phyloP scores from a whole-genome alignment of 1,140 invertebrate species.

The Idris sp. region DNA sequence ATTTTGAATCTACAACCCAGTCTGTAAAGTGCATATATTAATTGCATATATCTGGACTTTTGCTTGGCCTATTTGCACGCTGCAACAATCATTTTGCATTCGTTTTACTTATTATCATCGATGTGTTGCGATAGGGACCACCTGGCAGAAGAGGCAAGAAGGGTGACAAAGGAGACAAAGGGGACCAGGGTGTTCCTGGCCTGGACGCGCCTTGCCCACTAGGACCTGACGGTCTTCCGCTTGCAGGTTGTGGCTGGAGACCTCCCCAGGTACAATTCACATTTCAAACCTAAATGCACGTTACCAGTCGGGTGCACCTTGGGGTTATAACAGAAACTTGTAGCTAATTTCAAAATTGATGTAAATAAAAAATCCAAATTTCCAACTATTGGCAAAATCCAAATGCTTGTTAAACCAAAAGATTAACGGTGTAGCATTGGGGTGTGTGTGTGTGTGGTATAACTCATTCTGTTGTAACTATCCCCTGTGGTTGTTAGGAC shows the following conservation, averaged over 20 bases:
- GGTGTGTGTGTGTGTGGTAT: constrained; percentile 59
- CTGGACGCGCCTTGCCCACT: constrained; percentile 97
- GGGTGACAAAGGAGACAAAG: constrained; percentile 94
- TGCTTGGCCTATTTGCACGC: constrained; percentile 75
- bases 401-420: constrained; percentile 13
- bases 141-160: constrained; percentile 92
- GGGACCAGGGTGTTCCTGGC: constrained; percentile 96
- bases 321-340: no score
- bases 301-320: no score
- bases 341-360: no score
- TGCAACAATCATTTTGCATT: constrained; percentile 21
- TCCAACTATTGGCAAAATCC: constrained; percentile 4
- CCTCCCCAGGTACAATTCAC: constrained; percentile 84
- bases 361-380: neutral
- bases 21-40: constrained; percentile 37
- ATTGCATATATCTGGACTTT: constrained; percentile 57
- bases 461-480: constrained; percentile 64
- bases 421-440: constrained; percentile 38
- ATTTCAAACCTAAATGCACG: neutral
- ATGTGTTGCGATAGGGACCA: constrained; percentile 83
- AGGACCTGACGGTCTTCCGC: constrained; percentile 93
- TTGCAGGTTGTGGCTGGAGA: constrained; percentile 96
- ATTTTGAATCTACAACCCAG: constrained; percentile 10
- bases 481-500: constrained; percentile 71
- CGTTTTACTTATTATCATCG: constrained; percentile 23